These are phyloP conservation scores for Trachelus stipa DNA, from an alignment of 2,888 invertebrate genomes.

Conservation along the genomic window DNA sequence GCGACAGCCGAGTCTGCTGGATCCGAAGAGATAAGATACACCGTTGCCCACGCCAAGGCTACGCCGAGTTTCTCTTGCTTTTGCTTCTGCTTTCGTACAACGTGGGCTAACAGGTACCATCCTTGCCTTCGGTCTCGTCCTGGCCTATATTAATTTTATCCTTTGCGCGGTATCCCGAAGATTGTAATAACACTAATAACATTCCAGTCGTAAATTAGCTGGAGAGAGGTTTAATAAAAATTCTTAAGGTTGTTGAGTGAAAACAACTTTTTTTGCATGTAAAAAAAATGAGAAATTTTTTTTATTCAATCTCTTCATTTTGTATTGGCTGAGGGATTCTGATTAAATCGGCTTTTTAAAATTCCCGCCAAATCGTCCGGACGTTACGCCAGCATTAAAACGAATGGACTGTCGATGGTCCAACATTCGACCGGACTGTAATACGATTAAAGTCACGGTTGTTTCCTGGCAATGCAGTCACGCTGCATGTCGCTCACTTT, in stretches of 20 bases:
- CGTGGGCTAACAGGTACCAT: neutral
- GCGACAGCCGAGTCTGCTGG: conserved; percentile 29
- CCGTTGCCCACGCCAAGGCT: conserved; percentile 5
- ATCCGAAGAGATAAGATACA: conserved; percentile 33
- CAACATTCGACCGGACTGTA: neutral
- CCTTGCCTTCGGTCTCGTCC: neutral
- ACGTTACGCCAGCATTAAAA: neutral
- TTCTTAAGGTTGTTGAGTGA: neutral
- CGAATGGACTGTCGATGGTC: neutral
- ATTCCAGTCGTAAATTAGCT: neutral
- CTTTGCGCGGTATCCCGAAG: neutral
- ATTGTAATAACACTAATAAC: neutral
- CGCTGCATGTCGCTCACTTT: neutral
- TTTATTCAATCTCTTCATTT: neutral
- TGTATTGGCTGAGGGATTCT: neutral
- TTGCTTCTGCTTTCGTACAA: neutral
- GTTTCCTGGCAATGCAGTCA: neutral
- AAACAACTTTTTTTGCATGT: too few species aligned
- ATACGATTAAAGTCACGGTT: neutral
- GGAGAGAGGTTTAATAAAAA: neutral
- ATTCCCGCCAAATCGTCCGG: neutral
- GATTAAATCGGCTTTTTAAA: neutral
- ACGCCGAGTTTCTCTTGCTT: neutral
- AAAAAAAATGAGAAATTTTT: too few species aligned
- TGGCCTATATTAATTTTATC: neutral